These are phyloP conservation scores for Prionailurus viverrinus DNA, from an alignment of 2,113 vertebrate genomes.

Conservation along the genomic window DNA sequence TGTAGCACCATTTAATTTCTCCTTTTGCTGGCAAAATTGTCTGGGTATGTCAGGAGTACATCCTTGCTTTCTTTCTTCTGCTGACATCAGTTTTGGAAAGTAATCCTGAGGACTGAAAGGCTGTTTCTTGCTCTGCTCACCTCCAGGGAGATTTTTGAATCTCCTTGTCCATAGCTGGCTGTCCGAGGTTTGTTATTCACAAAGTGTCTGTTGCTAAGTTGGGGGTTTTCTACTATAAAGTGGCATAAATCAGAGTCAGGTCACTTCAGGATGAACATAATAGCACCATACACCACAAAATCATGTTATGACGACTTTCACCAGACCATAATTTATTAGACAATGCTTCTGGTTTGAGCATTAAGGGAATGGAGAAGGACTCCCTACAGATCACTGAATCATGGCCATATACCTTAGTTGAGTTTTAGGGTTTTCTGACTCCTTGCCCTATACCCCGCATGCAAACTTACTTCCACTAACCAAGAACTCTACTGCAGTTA, in stretches of 20 bases:
- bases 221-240: neutral
- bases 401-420: neutral
- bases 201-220: neutral
- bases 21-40: neutral
- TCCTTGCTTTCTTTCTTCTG: neutral
- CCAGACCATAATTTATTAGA: neutral
- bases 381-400: neutral
- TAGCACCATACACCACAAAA: neutral
- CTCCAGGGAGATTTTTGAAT: neutral
- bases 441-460: rapidly evolving
- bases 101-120: neutral
- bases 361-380: neutral
- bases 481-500: neutral
- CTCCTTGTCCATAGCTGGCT: neutral
- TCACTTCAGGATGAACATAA: neutral
- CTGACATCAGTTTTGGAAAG: neutral
- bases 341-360: neutral
- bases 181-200: neutral
- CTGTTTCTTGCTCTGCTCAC: neutral
- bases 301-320: neutral
- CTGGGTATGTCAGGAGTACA: neutral
- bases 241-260: conserved; percentile 9
- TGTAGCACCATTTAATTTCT: neutral
- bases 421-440: neutral
- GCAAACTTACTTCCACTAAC: neutral